phyloP scores from a whole-genome alignment of 2,113 vertebrate genomes.

The Dendrocopos noguchii region DNA sequence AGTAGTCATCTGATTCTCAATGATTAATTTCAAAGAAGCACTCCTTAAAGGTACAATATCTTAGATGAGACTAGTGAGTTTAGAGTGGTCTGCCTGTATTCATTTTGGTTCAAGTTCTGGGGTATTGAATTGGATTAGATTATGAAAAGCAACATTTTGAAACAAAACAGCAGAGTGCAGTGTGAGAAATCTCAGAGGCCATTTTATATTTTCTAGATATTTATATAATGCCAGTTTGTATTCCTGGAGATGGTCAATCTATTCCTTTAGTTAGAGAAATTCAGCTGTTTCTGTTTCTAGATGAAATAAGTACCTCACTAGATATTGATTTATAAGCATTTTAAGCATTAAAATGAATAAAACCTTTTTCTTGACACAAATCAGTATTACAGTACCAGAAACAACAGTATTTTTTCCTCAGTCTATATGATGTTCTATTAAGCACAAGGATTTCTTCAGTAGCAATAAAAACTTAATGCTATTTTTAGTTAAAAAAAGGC shows the following conservation, averaged over 20 bases:
- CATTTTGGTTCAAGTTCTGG: background rate
- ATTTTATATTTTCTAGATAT: constrained; percentile 31
- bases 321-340: constrained; percentile 7
- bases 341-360: background rate
- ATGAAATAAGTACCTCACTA: background rate
- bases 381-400: background rate
- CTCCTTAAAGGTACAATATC: background rate
- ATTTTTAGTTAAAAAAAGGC: background rate
- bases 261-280: constrained; percentile 39
- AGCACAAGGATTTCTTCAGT: background rate
- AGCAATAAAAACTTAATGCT: background rate
- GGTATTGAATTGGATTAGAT: background rate
- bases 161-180: background rate
- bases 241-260: background rate
- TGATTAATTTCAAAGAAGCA: background rate
- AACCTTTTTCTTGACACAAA: background rate
- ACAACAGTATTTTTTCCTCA: background rate
- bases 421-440: background rate
- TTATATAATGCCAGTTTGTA: constrained; percentile 19
- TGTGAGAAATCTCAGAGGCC: background rate
- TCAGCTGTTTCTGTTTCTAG: background rate
- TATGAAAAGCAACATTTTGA: background rate
- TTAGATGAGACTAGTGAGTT: background rate
- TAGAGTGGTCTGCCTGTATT: background rate
- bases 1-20: background rate